phyloP scores from a whole-genome alignment of 2,113 vertebrate genomes.

The Mola mola region DNA sequence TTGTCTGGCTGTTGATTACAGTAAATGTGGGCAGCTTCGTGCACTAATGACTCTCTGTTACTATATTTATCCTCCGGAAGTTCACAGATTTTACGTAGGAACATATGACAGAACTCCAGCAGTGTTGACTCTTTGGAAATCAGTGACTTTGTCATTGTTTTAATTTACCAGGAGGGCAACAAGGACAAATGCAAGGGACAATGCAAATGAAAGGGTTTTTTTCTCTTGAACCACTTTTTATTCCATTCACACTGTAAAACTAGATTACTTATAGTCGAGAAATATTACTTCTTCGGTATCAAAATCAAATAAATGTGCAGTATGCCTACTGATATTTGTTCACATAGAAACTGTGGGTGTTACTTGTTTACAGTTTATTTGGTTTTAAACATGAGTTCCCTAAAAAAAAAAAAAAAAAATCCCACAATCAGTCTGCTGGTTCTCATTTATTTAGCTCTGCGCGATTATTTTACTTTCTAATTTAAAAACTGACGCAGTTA shows the following conservation, averaged over 20 bases:
- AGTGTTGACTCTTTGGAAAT: slow-evolving; percentile 54
- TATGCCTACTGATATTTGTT: no score
- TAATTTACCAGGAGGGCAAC: slow-evolving; percentile 41
- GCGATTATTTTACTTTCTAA: no score
- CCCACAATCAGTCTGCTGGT: no score
- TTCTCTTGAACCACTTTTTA: no score
- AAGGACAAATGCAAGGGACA: slow-evolving; percentile 7
- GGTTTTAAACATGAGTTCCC: no score
- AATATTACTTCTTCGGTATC: not conserved
- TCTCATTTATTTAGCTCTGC: no score
- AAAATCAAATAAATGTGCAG: not conserved
- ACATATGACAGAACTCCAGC: not conserved
- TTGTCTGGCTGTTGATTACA: slow-evolving; percentile 49
- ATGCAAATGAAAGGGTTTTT: no score
- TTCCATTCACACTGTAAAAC: not conserved
- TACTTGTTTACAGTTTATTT: no score
- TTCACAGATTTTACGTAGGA: slow-evolving; percentile 1
- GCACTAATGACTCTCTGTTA: slow-evolving; percentile 51
- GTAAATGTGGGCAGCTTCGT: slow-evolving; percentile 15
- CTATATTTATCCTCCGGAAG: slow-evolving; percentile 27
- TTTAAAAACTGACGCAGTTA: no score
- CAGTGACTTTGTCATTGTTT: slow-evolving; percentile 55
- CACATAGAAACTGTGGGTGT: no score
- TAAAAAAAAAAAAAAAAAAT: no score
- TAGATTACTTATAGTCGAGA: not conserved